These are phyloP conservation scores for Lycorma delicatula DNA, from an alignment of 1,140 invertebrate species.

Conservation along the genomic window DNA sequence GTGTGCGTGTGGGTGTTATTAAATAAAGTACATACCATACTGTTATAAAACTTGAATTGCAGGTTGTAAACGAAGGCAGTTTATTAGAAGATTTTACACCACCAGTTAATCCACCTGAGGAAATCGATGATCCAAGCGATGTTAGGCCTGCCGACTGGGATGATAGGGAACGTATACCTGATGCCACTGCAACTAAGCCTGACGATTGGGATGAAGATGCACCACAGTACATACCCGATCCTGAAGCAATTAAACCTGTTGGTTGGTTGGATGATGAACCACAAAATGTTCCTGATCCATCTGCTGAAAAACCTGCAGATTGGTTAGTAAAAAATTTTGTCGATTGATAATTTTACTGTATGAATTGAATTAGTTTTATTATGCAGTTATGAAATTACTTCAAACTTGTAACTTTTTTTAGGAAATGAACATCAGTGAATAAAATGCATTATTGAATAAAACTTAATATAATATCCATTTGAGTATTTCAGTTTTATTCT, in stretches of 20 bases:
- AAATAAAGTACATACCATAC: too few relatives aligned
- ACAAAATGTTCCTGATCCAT: constrained; percentile 77
- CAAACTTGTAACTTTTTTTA: too few relatives aligned
- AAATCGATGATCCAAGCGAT: constrained; percentile 93
- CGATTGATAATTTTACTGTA: constrained; percentile 63
- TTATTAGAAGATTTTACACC: constrained; percentile 86
- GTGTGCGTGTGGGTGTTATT: too few relatives aligned
- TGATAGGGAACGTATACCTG: constrained; percentile 90
- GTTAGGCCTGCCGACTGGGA: constrained; percentile 92
- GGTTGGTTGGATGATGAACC: constrained; percentile 94
- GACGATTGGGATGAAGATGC: constrained; percentile 95
- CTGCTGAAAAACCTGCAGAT: constrained; percentile 80
- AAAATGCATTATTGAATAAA: too few relatives aligned
- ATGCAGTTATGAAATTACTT: too few relatives aligned
- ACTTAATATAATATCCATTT: too few relatives aligned
- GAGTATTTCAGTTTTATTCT: too few relatives aligned
- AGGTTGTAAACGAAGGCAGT: constrained; percentile 56
- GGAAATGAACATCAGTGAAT: too few relatives aligned
- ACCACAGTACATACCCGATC: constrained; percentile 81
- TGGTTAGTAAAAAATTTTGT: constrained; percentile 78
- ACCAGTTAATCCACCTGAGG: constrained; percentile 86
- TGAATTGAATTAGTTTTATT: too few relatives aligned
- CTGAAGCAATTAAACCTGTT: constrained; percentile 75
- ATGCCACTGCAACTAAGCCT: constrained; percentile 78
- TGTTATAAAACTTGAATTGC: too few relatives aligned